Evolutionary conservation across 1,140 invertebrate genomes (phyloP).

Genomic region (Bombus breviceps): DNA sequence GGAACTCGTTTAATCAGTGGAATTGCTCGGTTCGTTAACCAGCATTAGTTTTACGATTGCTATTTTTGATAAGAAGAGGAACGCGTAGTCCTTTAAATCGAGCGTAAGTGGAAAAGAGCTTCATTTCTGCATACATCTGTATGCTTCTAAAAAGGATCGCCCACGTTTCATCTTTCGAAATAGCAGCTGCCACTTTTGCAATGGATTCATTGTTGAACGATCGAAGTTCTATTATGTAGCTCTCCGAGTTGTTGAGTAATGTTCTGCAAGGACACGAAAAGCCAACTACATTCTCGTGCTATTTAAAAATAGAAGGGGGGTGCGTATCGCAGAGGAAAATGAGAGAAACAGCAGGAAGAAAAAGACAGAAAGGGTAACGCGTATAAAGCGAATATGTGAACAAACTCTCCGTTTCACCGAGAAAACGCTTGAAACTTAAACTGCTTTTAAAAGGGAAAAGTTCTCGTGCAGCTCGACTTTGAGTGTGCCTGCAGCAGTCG

Average conservation of each 20-base stretch:
- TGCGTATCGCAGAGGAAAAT: not conserved
- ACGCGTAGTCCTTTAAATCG: not conserved
- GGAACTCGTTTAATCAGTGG: not conserved
- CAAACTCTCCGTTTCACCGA: slow-evolving; percentile 43
- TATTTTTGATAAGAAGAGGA: too few relatives aligned
- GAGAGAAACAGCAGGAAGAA: not conserved
- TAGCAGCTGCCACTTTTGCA: not conserved
- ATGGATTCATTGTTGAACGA: not conserved
- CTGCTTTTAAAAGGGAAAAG: slow-evolving; percentile 38
- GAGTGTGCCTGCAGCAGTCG: slow-evolving; percentile 25
- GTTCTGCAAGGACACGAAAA: not conserved
- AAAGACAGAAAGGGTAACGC: slow-evolving; percentile 1
- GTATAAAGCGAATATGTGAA: slow-evolving; percentile 42
- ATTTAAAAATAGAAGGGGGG: not conserved
- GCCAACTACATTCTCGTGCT: not conserved
- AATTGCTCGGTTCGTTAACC: not conserved
- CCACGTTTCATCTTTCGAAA: not conserved
- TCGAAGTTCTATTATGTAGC: not conserved
- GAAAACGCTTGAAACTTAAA: slow-evolving; percentile 57
- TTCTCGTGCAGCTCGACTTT: not conserved
- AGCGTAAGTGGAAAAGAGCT: not conserved
- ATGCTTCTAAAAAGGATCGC: not conserved
- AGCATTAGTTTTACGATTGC: too few relatives aligned
- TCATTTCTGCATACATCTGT: not conserved
- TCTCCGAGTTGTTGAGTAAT: not conserved